A percentile compares a stretch with the other conserved stretches of the same genome.
phyloP scores from a whole-genome alignment of 2,113 vertebrate genomes.

The Lasiurus cinereus region DNA sequence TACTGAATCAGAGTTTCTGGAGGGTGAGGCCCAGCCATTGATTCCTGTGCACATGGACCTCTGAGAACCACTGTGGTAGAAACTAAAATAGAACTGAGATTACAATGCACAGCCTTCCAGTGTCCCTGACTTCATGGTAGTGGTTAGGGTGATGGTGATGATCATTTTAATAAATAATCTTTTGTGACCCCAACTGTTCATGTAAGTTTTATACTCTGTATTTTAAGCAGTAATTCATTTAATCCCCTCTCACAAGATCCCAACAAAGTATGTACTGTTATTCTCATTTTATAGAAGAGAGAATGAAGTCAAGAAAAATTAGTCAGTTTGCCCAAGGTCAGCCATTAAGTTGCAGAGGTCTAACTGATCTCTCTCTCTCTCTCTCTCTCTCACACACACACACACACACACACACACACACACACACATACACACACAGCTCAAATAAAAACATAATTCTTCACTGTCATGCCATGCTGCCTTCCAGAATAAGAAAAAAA shows the following conservation, averaged over 20 bases:
- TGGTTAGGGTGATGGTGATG: neutral
- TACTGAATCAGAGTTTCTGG: neutral
- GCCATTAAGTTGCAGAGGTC: neutral
- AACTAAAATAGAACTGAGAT: neutral
- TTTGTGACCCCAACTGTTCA: neutral
- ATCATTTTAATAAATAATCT: neutral
- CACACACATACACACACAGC: neutral
- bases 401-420: neutral
- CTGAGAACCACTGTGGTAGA: neutral
- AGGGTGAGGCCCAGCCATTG: rapidly evolving
- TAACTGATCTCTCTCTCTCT: neutral
- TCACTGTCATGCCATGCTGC: neutral
- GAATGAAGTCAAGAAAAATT: neutral
- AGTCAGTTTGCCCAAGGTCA: neutral
- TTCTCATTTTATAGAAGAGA: neutral
- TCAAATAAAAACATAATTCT: neutral
- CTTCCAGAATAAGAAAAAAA: neutral
- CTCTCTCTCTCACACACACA: too few species aligned
- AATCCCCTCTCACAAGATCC: neutral
- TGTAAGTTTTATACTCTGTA: neutral
- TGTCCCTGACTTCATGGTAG: neutral
- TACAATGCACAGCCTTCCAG: neutral
- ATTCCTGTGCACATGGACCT: neutral
- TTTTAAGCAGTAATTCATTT: neutral
- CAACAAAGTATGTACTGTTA: neutral